phyloP scores from a whole-genome alignment of 2,797 vertebrate species.

The Centropyge bicolor region DNA sequence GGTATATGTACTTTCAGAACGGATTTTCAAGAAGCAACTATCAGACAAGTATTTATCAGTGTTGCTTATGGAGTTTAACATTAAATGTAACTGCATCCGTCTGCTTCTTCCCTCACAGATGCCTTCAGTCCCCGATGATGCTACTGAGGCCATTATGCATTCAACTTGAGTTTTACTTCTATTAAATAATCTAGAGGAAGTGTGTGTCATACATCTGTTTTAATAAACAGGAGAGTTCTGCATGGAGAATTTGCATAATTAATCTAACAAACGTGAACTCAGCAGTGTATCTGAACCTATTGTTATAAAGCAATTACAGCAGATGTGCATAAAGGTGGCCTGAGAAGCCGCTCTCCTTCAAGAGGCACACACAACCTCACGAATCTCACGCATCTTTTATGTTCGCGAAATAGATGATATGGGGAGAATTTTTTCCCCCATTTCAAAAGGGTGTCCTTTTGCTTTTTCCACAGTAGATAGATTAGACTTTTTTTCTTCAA shows the following conservation, averaged over 20 bases:
- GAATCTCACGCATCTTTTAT: constrained; percentile 71
- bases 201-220: constrained; percentile 81
- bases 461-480: constrained; percentile 68
- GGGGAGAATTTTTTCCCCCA: constrained; percentile 44
- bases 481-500: constrained; percentile 74
- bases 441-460: constrained; percentile 75
- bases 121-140: constrained; percentile 23
- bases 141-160: constrained; percentile 56
- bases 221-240: constrained; percentile 80
- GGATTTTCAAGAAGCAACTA: constrained; percentile 15
- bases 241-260: constrained; percentile 81
- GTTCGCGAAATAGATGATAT: constrained; percentile 64
- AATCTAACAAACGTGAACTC: constrained; percentile 81
- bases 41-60: background rate
- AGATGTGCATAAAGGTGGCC: constrained; percentile 64
- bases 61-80: constrained; percentile 14
- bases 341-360: constrained; percentile 41
- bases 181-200: constrained; percentile 72
- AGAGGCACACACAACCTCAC: constrained; percentile 45
- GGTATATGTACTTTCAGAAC: constrained; percentile 8
- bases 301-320: constrained; percentile 82
- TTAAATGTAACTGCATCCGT: constrained; percentile 28
- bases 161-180: constrained; percentile 61
- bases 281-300: constrained; percentile 75
- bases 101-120: constrained; percentile 26